Conservation (phyloP, 2,113 vertebrate species). For the Dromaius novaehollandiae region DNA sequence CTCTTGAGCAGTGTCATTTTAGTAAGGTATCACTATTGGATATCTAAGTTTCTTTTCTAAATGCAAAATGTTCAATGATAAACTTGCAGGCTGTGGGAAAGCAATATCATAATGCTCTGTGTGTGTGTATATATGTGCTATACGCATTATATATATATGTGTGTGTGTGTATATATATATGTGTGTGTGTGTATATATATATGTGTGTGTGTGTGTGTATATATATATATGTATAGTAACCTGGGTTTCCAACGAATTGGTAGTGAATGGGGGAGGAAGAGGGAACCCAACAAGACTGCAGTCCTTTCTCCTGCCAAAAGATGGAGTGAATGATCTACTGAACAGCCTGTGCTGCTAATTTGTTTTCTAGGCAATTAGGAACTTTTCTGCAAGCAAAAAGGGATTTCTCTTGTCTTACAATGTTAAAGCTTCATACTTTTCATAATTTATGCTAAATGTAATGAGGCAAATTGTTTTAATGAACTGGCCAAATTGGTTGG, state of each 20-base stretch:
- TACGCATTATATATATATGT: too few relatives aligned
- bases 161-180: too few relatives aligned
- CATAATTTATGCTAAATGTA: conserved; percentile 5
- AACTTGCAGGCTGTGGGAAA: not conserved
- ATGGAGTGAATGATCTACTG: conserved; percentile 51
- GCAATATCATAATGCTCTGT: not conserved
- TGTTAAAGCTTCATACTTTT: not conserved
- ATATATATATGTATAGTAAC: accelerated
- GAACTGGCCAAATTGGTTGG: conserved; percentile 31
- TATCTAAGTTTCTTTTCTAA: not conserved
- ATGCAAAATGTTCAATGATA: not conserved
- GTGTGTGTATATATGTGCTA: too few relatives aligned
- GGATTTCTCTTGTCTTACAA: not conserved
- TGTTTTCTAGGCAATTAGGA: not conserved
- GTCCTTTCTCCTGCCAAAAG: conserved; percentile 49
- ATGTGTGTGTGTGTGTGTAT: too few relatives aligned
- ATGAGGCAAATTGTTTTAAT: conserved; percentile 41
- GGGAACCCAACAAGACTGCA: not conserved
- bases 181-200: accelerated
- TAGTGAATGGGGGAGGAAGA: not conserved
- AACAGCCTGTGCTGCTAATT: not conserved
- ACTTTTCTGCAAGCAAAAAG: not conserved
- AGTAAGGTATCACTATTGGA: not conserved
- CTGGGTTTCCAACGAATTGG: not conserved
- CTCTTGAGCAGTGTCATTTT: not conserved